Evolutionary conservation across 2,113 vertebrate genomes (phyloP), one percentile per base, ranked within the genome.

Genomic region (Pelecanus crispus): DNA sequence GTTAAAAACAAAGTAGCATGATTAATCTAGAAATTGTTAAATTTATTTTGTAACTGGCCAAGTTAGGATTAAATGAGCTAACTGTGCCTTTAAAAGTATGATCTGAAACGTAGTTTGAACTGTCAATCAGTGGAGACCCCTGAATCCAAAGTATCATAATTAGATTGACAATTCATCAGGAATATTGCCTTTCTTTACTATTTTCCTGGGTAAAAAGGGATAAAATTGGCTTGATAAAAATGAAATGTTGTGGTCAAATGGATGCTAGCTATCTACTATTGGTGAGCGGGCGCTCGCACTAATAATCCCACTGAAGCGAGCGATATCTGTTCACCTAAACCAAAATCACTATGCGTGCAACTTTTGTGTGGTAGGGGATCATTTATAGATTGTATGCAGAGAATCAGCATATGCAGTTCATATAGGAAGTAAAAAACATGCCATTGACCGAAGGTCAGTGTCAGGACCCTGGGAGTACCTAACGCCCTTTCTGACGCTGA

Each of bases 1-100:
- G 56, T 84, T 95, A 91, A 97, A 97, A 97, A 81, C 73, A 93
- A 93, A 97, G 71, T 88, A 70, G 86, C 95, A 86, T 78, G 88
- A 96, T 97, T 96, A 95, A 97, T 88, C 73, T 89, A 90, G 85
- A 90, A 95, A 77, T 81, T 93, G 75, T 86, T 95, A 63, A 26
- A 90, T 91, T 91, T 79, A 59, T 79, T 80, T 87, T 94, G 49
- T 92, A 75, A 88, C 88, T 87, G n/a, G 21, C 16, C 79, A 71
- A 83, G 38, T 91, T 92, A 79, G 65, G 65, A 80, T 94, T 81
- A 66, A 79, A 49, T 66, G 52, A 73, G 11, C 0, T 17, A 92
- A 49, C 58, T 50, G 36, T 78, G 52, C 19, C 61, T 93, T 93
- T 94, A 88, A 73, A 79, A 0, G 0, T 71, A 18, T 56, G 40